Percentiles rank a stretch among this genome's conserved stretches.
Conservation (phyloP, 1,140 invertebrate genomes). For the Drosophila funebris region DNA sequence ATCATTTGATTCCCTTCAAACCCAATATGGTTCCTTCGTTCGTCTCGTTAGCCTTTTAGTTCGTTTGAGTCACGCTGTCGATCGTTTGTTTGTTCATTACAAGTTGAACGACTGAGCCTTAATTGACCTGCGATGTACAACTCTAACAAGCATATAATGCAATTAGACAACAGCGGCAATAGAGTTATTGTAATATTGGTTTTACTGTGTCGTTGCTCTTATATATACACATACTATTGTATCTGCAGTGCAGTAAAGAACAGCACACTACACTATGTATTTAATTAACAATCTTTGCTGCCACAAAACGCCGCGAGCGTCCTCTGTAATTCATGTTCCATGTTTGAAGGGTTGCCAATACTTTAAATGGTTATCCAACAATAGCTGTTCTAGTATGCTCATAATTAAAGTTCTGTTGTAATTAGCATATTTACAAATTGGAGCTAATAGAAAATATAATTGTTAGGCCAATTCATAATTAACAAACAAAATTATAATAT, state of each 20-base stretch:
- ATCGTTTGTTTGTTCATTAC: too few species aligned
- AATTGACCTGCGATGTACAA: too few species aligned
- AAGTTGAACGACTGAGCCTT: too few species aligned
- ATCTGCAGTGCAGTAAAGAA: constrained; percentile 4
- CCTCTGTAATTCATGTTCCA: neutral
- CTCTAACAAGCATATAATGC: constrained; percentile 16
- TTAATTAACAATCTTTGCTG: constrained; percentile 1
- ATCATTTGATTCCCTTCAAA: too few species aligned
- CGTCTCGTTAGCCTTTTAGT: too few species aligned
- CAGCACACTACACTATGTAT: neutral
- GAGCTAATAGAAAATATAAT: neutral
- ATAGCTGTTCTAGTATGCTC: neutral
- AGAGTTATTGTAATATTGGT: neutral
- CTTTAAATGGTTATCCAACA: neutral
- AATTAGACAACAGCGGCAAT: constrained; percentile 1
- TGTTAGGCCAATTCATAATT: neutral
- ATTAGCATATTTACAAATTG: neutral
- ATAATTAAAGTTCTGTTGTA: neutral
- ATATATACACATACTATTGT: neutral
- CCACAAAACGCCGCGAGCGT: neutral
- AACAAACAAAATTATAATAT: too few species aligned
- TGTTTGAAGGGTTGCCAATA: neutral
- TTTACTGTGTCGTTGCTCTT: neutral
- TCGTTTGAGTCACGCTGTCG: too few species aligned
- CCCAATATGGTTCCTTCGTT: too few species aligned